Percentiles rank a stretch among this genome's conserved stretches.
These are phyloP conservation scores for Picathartes gymnocephalus DNA, from an alignment of 2,113 vertebrate genomes.

Conservation along the genomic window DNA sequence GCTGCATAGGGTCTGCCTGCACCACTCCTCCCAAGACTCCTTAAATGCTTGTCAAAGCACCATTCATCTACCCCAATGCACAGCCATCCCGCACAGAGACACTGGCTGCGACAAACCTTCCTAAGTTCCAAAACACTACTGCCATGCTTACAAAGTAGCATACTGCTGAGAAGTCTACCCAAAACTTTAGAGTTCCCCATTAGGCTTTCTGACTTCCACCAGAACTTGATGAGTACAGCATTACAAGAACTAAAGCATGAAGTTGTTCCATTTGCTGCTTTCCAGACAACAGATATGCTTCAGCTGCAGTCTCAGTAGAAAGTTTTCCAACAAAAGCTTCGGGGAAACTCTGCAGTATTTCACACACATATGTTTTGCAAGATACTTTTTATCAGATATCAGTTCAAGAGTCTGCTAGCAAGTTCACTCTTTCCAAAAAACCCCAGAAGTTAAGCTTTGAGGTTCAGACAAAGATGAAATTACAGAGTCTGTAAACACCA, in stretches of 20 bases:
- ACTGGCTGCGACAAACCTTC: accelerated
- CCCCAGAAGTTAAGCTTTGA: not conserved
- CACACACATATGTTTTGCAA: not conserved
- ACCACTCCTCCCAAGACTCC: not conserved
- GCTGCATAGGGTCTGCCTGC: not conserved
- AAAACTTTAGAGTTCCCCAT: not conserved
- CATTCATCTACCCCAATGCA: not conserved
- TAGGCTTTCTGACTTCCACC: not conserved
- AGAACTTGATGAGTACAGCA: not conserved
- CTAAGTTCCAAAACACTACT: not conserved
- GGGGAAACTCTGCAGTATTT: not conserved
- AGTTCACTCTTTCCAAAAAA: not conserved
- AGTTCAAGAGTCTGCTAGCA: not conserved
- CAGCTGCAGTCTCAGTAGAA: not conserved
- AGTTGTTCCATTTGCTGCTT: not conserved
- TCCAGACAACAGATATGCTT: not conserved
- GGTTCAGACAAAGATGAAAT: not conserved
- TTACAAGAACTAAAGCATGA: not conserved
- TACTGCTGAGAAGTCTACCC: not conserved
- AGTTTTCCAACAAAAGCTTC: not conserved
- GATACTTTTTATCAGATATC: not conserved
- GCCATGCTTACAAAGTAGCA: not conserved
- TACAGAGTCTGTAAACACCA: not conserved
- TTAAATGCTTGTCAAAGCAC: not conserved
- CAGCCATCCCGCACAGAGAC: not conserved